Percentiles rank a stretch among this genome's conserved stretches.
phyloP scores from a whole-genome alignment of 2,797 vertebrate genomes.

The Anguilla anguilla region DNA sequence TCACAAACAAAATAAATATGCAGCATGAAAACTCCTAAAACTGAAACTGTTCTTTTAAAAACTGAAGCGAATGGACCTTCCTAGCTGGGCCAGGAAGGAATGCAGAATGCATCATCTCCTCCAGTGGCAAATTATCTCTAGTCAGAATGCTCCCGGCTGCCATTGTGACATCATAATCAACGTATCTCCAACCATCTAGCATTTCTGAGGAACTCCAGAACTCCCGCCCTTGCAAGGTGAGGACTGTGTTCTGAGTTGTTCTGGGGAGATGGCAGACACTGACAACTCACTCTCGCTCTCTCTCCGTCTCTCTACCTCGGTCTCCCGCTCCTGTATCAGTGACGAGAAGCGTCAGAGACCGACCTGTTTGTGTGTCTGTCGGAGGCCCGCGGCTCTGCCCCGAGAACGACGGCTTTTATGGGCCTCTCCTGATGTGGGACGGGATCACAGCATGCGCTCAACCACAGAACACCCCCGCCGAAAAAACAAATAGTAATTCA shows the following conservation, averaged over 20 bases:
- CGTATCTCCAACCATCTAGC: slow-evolving; percentile 15
- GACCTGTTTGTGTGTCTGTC: slow-evolving; percentile 50
- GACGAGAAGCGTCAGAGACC: background rate
- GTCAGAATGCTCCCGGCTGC: background rate
- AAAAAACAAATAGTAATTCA: slow-evolving; percentile 47
- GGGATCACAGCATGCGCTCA: slow-evolving; percentile 48
- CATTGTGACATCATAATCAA: background rate
- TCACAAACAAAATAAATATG: background rate
- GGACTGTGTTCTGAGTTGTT: background rate
- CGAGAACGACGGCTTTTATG: slow-evolving; percentile 45
- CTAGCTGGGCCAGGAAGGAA: background rate
- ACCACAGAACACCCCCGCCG: slow-evolving; percentile 36
- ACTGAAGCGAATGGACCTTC: background rate
- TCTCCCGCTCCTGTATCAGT: background rate
- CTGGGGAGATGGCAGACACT: slow-evolving; percentile 6
- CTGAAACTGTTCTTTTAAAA: background rate
- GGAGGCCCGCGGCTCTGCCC: slow-evolving; percentile 47
- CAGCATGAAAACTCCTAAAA: background rate
- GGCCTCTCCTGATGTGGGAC: slow-evolving; percentile 51
- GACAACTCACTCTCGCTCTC: slow-evolving; percentile 1
- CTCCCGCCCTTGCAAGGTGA: background rate
- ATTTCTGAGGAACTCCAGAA: slow-evolving; percentile 25
- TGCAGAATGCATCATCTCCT: background rate
- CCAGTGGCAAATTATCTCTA: background rate
- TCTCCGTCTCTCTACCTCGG: background rate